These are phyloP conservation scores for Cabera pusaria DNA, from an alignment of 2,888 invertebrate species.

Conservation along the genomic window DNA sequence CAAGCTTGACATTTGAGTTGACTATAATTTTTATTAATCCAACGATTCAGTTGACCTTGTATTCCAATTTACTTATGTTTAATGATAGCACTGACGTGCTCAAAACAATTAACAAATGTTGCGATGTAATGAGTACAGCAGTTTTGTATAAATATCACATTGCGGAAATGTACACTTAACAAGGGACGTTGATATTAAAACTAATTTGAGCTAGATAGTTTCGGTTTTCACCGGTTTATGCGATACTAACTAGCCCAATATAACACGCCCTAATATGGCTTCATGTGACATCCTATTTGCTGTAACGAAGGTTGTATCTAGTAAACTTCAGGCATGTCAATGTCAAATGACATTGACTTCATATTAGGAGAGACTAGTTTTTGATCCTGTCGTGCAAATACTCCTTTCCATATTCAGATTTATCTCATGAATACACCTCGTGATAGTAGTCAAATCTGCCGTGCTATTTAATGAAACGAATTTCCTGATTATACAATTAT, in stretches of 20 bases:
- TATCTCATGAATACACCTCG: neutral
- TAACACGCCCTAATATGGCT: constrained; percentile 13
- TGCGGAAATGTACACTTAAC: constrained; percentile 56
- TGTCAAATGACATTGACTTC: too few species aligned
- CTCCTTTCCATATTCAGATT: constrained; percentile 6
- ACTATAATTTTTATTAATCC: constrained; percentile 11
- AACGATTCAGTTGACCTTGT: constrained; percentile 23
- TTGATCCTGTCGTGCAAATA: constrained; percentile 17
- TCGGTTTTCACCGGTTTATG: constrained; percentile 10
- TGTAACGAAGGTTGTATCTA: too few species aligned
- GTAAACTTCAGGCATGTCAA: too few species aligned
- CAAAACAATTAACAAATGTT: constrained; percentile 40
- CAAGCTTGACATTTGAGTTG: constrained; percentile 4
- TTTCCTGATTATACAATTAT: too few species aligned
- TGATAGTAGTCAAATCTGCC: too few species aligned
- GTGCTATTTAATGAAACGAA: too few species aligned
- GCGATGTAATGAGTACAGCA: constrained; percentile 32
- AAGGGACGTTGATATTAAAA: constrained; percentile 44
- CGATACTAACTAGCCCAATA: constrained; percentile 3
- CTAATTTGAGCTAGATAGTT: constrained; percentile 37
- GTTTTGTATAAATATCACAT: constrained; percentile 35
- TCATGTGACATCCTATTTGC: constrained; percentile 11
- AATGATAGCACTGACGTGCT: constrained; percentile 37
- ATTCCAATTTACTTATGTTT: constrained; percentile 28
- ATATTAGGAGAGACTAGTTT: constrained; percentile 11